A percentile compares a stretch with the other conserved stretches of the same genome.
Conservation (phyloP, 2,113 vertebrate genomes). For the Paraplagusia blochii region DNA sequence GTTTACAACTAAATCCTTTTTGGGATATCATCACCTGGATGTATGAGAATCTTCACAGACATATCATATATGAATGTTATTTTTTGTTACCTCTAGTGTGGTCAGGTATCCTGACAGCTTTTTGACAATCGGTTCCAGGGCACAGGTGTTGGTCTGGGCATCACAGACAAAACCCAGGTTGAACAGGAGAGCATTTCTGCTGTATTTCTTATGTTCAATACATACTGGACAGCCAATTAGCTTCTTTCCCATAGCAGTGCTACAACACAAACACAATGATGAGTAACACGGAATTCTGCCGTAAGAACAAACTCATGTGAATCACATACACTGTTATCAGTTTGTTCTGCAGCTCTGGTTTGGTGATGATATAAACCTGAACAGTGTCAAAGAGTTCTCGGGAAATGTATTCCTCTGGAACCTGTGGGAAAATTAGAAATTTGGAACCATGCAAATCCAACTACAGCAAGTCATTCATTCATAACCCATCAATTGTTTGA, state of each 20-base stretch:
- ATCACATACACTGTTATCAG: conserved; percentile 94
- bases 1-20: too few relatives aligned
- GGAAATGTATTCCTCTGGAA: conserved; percentile 97
- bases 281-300: background rate
- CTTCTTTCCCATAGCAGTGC: conserved; percentile 98
- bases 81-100: conserved; percentile 85
- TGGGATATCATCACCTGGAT: too few relatives aligned
- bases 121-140: conserved; percentile 95
- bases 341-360: conserved; percentile 97
- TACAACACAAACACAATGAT: conserved; percentile 46
- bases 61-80: too few relatives aligned
- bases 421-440: conserved; percentile 71
- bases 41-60: too few relatives aligned
- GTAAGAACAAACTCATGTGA: background rate
- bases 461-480: too few relatives aligned
- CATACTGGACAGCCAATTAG: conserved; percentile 96
- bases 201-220: conserved; percentile 98
- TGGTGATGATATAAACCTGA: conserved; percentile 98
- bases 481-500: too few relatives aligned
- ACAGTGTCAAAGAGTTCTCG: conserved; percentile 97
- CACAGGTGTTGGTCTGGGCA: conserved; percentile 90
- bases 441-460: background rate
- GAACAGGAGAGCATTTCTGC: conserved; percentile 93
- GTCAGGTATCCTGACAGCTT: conserved; percentile 96
- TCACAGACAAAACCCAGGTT: conserved; percentile 95